These are phyloP conservation scores for Hypselothyrea guttata DNA, from an alignment of 2,888 invertebrate genomes.

Conservation along the genomic window DNA sequence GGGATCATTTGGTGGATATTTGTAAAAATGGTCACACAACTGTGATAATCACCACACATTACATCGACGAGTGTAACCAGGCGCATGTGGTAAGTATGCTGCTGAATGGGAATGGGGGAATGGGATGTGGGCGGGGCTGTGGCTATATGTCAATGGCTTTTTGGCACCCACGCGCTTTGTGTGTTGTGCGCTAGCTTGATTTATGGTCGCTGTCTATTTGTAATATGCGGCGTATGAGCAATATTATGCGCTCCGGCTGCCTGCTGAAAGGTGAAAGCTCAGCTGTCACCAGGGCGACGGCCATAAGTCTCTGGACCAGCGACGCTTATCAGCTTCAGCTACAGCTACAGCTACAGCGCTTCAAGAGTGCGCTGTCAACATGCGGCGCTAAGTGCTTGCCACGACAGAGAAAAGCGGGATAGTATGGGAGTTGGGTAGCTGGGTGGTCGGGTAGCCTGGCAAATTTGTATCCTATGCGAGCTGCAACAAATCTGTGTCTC, in stretches of 20 bases:
- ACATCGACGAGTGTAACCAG: constrained; percentile 93
- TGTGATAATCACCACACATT: constrained; percentile 93
- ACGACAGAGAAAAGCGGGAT: not conserved
- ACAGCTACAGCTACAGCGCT: constrained; percentile 35
- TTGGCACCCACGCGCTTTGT: constrained; percentile 54
- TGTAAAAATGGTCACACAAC: constrained; percentile 89
- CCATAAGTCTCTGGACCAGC: constrained; percentile 27
- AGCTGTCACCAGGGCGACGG: constrained; percentile 41
- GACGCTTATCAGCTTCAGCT: constrained; percentile 55
- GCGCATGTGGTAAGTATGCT: constrained; percentile 87
- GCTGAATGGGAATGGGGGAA: not conserved
- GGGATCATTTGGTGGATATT: constrained; percentile 92
- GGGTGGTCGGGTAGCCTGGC: constrained; percentile 38
- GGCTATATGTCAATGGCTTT: constrained; percentile 66
- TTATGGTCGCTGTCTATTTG: constrained; percentile 67
- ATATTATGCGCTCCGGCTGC: constrained; percentile 52
- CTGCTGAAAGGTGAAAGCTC: constrained; percentile 70
- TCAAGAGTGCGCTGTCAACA: constrained; percentile 67
- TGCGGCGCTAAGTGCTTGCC: constrained; percentile 74
- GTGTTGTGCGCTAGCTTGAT: constrained; percentile 68
- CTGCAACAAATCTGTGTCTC: constrained; percentile 72
- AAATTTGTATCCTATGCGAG: constrained; percentile 73
- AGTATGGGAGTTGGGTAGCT: not conserved
- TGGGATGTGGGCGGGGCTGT: not conserved
- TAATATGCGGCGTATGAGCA: constrained; percentile 74